Evolutionary conservation across 2,113 vertebrate species (phyloP).

Genomic region (Microcebus jonahi): DNA sequence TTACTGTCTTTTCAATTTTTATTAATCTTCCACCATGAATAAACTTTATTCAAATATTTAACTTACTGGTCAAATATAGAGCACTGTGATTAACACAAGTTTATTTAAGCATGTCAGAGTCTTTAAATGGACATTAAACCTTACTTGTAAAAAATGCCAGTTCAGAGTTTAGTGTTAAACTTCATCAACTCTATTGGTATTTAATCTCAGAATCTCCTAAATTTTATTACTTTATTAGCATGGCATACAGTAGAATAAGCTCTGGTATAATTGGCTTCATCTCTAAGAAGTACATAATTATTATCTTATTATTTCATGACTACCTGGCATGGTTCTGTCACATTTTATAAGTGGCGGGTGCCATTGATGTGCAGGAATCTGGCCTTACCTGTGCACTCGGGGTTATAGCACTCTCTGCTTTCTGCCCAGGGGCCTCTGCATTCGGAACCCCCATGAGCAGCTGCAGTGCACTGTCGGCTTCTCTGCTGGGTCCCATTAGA

Average conservation of each 20-base stretch:
- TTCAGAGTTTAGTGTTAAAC: neutral
- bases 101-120: neutral
- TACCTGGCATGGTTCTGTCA: neutral
- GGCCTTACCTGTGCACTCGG: slow-evolving; percentile 95
- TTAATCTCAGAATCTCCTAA: neutral
- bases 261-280: neutral
- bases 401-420: slow-evolving; percentile 97
- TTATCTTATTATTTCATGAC: neutral
- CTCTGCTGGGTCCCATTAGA: slow-evolving; percentile 98
- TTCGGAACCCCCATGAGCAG: slow-evolving; percentile 97
- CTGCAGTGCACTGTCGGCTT: slow-evolving; percentile 95
- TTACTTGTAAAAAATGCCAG: neutral
- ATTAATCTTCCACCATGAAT: neutral
- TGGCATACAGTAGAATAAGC: neutral
- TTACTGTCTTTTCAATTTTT: neutral
- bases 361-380: accelerated
- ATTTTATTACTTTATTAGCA: neutral
- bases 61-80: neutral
- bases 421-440: slow-evolving; percentile 98
- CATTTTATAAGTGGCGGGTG: neutral
- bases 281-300: neutral
- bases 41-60: neutral
- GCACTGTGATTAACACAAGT: neutral
- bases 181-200: neutral
- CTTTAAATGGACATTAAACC: neutral